Percentiles rank a stretch among this genome's conserved stretches.
These are phyloP conservation scores for Albula glossodonta DNA, from an alignment of 2,113 vertebrate genomes.

Conservation along the genomic window DNA sequence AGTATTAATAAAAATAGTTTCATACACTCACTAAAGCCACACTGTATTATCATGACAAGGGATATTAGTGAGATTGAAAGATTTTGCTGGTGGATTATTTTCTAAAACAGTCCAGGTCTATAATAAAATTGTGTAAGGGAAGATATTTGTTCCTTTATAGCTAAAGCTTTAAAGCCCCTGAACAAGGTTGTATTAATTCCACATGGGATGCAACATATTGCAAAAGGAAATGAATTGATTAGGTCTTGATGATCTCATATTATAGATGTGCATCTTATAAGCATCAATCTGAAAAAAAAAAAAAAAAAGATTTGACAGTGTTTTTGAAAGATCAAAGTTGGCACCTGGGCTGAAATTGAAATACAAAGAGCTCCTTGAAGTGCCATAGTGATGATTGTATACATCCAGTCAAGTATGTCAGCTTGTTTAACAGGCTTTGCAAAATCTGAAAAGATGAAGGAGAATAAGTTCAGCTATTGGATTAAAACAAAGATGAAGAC, in stretches of 20 bases:
- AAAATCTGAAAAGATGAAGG: background rate
- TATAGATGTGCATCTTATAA: background rate
- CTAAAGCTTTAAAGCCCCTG: background rate
- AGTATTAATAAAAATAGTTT: background rate
- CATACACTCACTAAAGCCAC: background rate
- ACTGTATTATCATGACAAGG: background rate
- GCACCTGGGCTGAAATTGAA: background rate
- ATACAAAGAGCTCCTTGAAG: background rate
- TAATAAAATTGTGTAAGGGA: background rate
- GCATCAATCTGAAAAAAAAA: too few species aligned
- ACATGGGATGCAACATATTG: background rate
- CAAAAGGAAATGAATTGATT: constrained; percentile 1
- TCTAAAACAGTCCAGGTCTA: background rate
- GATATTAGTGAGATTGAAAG: background rate
- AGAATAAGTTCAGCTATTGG: background rate
- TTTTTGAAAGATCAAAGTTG: background rate
- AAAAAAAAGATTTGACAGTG: background rate
- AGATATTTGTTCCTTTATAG: background rate
- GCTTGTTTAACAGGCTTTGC: background rate
- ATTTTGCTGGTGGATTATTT: background rate
- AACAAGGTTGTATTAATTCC: background rate
- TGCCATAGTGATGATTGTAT: too few species aligned
- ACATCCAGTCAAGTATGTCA: background rate
- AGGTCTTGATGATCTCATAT: background rate
- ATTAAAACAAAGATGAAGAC: background rate